Evolutionary conservation across 1,140 invertebrate species (phyloP), one percentile per base, ranked within the genome.

Genomic region (Diabrotica virgifera): DNA sequence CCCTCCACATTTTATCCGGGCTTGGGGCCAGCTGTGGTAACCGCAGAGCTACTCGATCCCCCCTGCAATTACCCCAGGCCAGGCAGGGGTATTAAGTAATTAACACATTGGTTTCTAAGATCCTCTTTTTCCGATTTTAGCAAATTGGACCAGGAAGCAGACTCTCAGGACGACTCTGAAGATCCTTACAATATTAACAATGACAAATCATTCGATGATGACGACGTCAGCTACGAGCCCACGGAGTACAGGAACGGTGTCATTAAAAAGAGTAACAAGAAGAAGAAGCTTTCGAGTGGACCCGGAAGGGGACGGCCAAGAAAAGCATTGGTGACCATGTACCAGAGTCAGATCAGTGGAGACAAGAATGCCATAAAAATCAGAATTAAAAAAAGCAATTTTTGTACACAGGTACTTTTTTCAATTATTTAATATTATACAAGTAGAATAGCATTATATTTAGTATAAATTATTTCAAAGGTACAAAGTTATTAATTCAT

Each of bases 291-390:
- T 5, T 66, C 70, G 5, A 70, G 65, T 9, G 70, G 70, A 10
- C 65, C 71, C 5, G 72, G 74, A 0, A 63, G 77, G 46, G 78
- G 78, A 8, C 70, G 78, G 52, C 76, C 77, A 3, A 59, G 75
- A 5, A 79, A 79, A 54, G 70, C 71, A 4, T 57, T 74, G 2
- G 75, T 78, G 9, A 73, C 80, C 6, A 81, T 80, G 64, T 84
- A 84, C 67, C 80, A 83, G 54, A 83, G 81, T 70, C 81, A 85
- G 71, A 86, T 87, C 57, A 85, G 84, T 64, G 84, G 85, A 59
- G 83, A 85, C 72, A 83, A 85, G 69, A 82, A 85, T 68, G 84
- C 86, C 5, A 87, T 88, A 13, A 87, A 86, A 74, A 77, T 88
- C 40, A 81, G 84, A 71, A 87, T 88, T 40, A 85, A 84, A 70